phyloP scores from a whole-genome alignment of 2,113 vertebrate genomes.

The Oceanodroma tethys region DNA sequence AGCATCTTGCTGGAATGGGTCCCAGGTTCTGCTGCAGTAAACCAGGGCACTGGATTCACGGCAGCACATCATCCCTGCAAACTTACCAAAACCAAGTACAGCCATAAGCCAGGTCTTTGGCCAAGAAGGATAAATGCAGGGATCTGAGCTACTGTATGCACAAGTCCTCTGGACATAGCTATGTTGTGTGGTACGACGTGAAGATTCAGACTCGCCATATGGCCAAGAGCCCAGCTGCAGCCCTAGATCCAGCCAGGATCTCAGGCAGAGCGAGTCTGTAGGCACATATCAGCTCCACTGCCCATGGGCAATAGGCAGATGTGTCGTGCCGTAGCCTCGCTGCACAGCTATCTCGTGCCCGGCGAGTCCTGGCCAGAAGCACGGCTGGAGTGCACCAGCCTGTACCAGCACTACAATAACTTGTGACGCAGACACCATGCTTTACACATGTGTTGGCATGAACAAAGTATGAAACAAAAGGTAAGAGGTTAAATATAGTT shows the following conservation, averaged over 20 bases:
- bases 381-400: not conserved
- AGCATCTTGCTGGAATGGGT: not conserved
- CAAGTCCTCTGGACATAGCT: not conserved
- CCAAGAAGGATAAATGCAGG: not conserved
- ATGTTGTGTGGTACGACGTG: rapidly evolving
- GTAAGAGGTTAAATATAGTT: not conserved
- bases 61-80: not conserved
- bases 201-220: not conserved
- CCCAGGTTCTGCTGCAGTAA: not conserved
- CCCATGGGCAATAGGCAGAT: rapidly evolving
- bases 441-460: rapidly evolving
- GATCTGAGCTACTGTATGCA: not conserved
- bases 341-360: not conserved
- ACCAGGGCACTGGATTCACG: not conserved
- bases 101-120: not conserved
- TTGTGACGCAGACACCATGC: rapidly evolving
- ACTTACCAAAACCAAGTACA: not conserved
- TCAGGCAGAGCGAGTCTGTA: not conserved
- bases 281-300: not conserved
- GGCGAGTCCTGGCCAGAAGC: not conserved
- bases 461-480: rapidly evolving
- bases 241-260: not conserved
- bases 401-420: rapidly evolving
- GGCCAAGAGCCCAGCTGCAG: rapidly evolving
- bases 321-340: rapidly evolving